phyloP scores from a whole-genome alignment of 2,797 vertebrate species.

The Trachurus trachurus region DNA sequence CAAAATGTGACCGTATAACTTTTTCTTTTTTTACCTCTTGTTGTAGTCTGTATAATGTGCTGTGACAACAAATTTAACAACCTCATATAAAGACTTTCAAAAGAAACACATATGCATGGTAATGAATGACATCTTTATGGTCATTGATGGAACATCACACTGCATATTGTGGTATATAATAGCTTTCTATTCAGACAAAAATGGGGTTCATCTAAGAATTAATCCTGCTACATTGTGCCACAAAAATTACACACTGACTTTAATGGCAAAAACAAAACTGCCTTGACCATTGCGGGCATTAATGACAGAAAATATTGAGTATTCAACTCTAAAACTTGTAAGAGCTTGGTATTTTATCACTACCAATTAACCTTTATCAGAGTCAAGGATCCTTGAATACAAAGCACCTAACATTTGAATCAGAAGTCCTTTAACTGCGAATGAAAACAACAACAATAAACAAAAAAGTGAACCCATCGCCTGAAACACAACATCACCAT shows the following conservation, averaged over 20 bases:
- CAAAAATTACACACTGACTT: conserved; percentile 16
- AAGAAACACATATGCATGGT: conserved; percentile 13
- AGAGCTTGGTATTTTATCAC: conserved; percentile 40
- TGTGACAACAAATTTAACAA: conserved; percentile 20
- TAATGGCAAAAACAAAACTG: conserved; percentile 32
- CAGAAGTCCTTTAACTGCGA: conserved; percentile 15
- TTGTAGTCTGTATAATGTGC: conserved; percentile 15
- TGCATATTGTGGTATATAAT: conserved; percentile 25
- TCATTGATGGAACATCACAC: conserved; percentile 38
- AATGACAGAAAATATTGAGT: conserved; percentile 16
- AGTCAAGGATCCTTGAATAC: conserved; percentile 49
- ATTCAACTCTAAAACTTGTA: conserved; percentile 29
- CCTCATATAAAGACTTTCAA: conserved; percentile 38
- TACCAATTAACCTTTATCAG: conserved; percentile 52
- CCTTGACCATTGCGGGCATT: conserved; percentile 61
- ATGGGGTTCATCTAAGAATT: conserved; percentile 15
- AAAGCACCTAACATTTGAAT: conserved; percentile 46
- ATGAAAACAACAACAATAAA: conserved; percentile 19
- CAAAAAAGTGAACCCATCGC: conserved; percentile 5
- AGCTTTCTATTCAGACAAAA: conserved; percentile 23
- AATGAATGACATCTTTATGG: conserved; percentile 39
- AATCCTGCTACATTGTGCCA: not conserved
- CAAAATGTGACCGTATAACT: conserved; percentile 3
- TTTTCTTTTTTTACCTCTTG: conserved; percentile 39
- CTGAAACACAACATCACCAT: conserved; percentile 7